Base-by-base conservation (phyloP, 1,140 invertebrate genomes). In the Aphaenogaster ashmeadi region DNA sequence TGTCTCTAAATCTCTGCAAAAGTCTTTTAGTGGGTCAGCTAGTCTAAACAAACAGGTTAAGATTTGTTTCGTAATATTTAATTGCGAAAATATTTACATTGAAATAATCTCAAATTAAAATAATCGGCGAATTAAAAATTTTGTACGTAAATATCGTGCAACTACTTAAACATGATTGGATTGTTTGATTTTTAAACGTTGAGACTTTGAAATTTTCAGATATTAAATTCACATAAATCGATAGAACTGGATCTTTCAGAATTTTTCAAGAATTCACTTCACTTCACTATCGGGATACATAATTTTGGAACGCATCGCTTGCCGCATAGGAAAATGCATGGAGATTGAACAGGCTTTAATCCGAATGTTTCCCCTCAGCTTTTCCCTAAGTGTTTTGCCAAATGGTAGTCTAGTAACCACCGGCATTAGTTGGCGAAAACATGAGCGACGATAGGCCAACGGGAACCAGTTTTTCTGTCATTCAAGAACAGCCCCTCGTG, bases 341-440 rank as follows among this genome's bases (percentile, higher is more conserved):
- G 27, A 44, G 27, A 27, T 13, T 71, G 21, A 41, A 58, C 21
- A 50, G 41, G 11, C 33, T 44, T 83, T 74, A 83, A 83, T 58
- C 80, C 67, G 27, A 47, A 36, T n/a, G 41, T 60, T 13, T 7
- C 15, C 38, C 38, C 38, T 47, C 36, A 38, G 18, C 41, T 74
- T 84, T 60, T 74, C 69, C 80, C 69, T 5, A 60, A 84, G 54
- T 84, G 69, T 84, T 84, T 84, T 60, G 80, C 54, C 56, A 72
- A 50, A 84, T 84, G 13, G 67, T 44, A 50, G 69, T 60, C 66
- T 83, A 56, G 80, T 74, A 83, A 83, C 67, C 54, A 74, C 27
- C n/a, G 44, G 69, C 62, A 75, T 84, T 84, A 84, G 33, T 72
- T 38, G 27, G 56, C 15, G 54, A 56, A 84, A 75, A 84, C 69